These are phyloP conservation scores for Cossypha niveicapilla DNA, from an alignment of 2,797 vertebrate genomes.

Conservation along the genomic window DNA sequence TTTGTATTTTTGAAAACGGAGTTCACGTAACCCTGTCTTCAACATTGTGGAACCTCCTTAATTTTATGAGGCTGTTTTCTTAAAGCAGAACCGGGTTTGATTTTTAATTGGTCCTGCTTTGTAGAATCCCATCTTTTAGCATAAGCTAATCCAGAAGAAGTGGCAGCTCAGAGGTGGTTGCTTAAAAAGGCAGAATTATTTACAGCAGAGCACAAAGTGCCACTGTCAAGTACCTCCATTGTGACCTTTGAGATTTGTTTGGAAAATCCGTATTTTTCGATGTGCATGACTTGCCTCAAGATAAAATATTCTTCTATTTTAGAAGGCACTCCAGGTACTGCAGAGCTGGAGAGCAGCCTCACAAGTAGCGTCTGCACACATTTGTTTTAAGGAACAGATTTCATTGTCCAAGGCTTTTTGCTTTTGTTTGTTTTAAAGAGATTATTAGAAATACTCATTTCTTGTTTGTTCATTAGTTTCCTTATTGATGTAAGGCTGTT, in stretches of 20 bases:
- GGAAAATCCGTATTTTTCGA: neutral
- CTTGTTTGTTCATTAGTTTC: conserved; percentile 1
- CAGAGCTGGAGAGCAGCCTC: neutral
- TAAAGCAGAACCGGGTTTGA: neutral
- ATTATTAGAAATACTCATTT: neutral
- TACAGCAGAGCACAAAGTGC: neutral
- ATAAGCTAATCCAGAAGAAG: neutral
- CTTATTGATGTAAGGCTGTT: neutral
- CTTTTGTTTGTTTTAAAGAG: conserved; percentile 3
- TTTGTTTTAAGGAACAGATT: neutral
- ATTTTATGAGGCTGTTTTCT: neutral
- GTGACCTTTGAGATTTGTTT: conserved; percentile 6
- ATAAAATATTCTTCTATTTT: neutral
- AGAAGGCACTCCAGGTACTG: neutral
- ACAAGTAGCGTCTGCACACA: rapidly evolving
- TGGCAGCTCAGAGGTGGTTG: neutral
- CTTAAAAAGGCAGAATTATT: conserved; percentile 18
- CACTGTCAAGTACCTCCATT: neutral
- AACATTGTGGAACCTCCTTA: neutral
- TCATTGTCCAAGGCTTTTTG: neutral
- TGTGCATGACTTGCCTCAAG: neutral
- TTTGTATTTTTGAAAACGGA: neutral
- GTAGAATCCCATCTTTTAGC: neutral
- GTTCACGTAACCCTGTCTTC: neutral
- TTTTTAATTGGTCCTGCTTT: neutral